phyloP scores from a whole-genome alignment of 2,888 invertebrate species.

The Ectemnius cavifrons region DNA sequence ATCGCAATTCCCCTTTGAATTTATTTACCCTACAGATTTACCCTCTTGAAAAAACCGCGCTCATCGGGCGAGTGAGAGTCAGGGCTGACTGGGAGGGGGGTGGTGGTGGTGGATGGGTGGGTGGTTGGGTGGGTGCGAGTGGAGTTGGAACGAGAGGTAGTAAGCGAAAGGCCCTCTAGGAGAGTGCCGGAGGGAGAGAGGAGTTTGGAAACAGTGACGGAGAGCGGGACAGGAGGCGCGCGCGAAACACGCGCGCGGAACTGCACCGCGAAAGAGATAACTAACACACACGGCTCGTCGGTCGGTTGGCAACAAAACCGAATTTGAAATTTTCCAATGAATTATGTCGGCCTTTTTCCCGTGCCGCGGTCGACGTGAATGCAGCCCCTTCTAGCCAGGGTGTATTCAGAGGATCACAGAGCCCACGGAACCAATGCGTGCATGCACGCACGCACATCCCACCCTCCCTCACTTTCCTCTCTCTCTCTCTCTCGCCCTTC shows the following conservation, averaged over 20 bases:
- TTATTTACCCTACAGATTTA: conserved; percentile 45
- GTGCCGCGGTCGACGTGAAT: conserved; percentile 49
- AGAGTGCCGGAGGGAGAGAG: background rate
- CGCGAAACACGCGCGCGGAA: background rate
- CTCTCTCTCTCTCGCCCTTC: conserved; percentile 27
- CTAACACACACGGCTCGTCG: conserved; percentile 22
- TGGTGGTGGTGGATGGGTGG: background rate
- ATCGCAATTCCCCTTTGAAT: conserved; percentile 41
- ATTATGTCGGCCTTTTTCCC: conserved; percentile 55
- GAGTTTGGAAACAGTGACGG: background rate
- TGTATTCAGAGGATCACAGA: conserved; percentile 64
- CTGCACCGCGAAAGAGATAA: conserved; percentile 22
- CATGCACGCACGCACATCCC: conserved; percentile 46
- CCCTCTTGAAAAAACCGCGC: conserved; percentile 26
- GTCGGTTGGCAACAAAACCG: conserved; percentile 47
- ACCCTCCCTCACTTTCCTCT: background rate
- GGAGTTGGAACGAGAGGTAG: no score
- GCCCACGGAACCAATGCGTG: conserved; percentile 54
- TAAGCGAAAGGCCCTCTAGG: no score
- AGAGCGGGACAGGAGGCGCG: background rate
- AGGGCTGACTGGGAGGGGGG: background rate
- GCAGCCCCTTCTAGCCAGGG: conserved; percentile 49
- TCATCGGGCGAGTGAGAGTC: conserved; percentile 9
- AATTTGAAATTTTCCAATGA: conserved; percentile 63
- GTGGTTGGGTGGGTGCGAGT: background rate